Conservation (phyloP, 2,113 vertebrate species). For the Bos taurus region DNA sequence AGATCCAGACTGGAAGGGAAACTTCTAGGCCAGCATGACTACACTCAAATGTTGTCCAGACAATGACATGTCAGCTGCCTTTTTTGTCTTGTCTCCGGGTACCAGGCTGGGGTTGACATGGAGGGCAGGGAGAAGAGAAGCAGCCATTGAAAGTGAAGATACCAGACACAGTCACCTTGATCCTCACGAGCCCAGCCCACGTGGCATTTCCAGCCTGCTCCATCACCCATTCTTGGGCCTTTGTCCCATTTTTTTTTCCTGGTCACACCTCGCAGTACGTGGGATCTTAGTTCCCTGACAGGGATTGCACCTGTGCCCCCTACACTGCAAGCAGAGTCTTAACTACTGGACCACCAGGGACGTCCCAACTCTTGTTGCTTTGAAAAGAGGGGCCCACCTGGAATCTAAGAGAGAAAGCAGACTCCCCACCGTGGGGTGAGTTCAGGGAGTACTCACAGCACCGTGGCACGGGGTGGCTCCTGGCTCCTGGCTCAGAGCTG, state of each 20-base stretch:
- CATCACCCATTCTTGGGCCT: background rate
- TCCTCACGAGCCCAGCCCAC: background rate
- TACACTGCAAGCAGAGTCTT: background rate
- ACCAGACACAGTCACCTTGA: background rate
- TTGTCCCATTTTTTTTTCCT: background rate
- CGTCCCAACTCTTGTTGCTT: background rate
- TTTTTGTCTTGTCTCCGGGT: background rate
- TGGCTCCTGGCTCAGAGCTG: background rate
- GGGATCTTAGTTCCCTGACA: background rate
- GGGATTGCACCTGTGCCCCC: background rate
- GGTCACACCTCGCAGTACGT: fast-evolving
- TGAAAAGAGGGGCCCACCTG: background rate
- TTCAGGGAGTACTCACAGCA: slow-evolving; percentile 46
- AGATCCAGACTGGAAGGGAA: background rate
- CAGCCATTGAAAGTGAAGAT: background rate
- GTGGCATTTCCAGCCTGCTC: background rate
- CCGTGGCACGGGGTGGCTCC: background rate
- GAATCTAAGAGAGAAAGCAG: background rate
- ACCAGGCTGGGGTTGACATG: background rate
- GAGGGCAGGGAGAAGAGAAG: background rate
- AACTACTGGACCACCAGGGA: background rate
- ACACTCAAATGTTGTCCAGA: background rate
- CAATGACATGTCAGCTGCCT: background rate
- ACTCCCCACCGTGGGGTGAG: background rate
- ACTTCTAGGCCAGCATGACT: background rate